Evolutionary conservation across 2,797 vertebrate species (phyloP), one percentile per base, ranked within the genome.

Genomic region (Craterocephalus amniculus): DNA sequence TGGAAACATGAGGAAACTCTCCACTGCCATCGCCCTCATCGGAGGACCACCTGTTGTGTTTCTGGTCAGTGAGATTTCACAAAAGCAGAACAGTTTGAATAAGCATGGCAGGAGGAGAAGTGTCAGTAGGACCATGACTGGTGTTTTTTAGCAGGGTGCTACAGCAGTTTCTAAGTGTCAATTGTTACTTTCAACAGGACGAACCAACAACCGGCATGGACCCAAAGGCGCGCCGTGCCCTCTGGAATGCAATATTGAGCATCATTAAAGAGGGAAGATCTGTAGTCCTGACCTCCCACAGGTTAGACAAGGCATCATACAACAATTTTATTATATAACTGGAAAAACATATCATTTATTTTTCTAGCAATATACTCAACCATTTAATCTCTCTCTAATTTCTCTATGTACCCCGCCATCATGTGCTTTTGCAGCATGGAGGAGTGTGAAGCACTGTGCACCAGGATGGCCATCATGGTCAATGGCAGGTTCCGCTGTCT

Each of bases 191-290:
- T 74, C 77, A 58, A 69, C 84, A 99, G 98, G 97, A 99, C 75
- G 98, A 99, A 82, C 98, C 98, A 54, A 99, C 97, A n/a, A 99
- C 98, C 69, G 98, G 97, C 27, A 99, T 99, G 97, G 98, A 99
- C 84, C 98, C 98, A 5, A 99, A 99, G 81, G 96, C 98, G 16
- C 95, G 97, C 0, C 94, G 97, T 5, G 98, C 98, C 79, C 84
- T 99, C 67, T 99, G 97, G 98, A 99, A 99, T 79, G 96, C 96
- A 51, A 97, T 98, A 79, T 92, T 98, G 26, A 97, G 96, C 81
- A 93, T 99, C 58, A 94, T 99, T 85, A 99, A 98, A 87, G 97
- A 99, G 88, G 97, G 98, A 8, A 94, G 98, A 87, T 99, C 97
- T 0, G 97, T 99, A 8, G 96, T 99, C 65, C 96, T 99, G n/a